phyloP scores from a whole-genome alignment of 1,140 invertebrate genomes.

The Brachystomella parvula region DNA sequence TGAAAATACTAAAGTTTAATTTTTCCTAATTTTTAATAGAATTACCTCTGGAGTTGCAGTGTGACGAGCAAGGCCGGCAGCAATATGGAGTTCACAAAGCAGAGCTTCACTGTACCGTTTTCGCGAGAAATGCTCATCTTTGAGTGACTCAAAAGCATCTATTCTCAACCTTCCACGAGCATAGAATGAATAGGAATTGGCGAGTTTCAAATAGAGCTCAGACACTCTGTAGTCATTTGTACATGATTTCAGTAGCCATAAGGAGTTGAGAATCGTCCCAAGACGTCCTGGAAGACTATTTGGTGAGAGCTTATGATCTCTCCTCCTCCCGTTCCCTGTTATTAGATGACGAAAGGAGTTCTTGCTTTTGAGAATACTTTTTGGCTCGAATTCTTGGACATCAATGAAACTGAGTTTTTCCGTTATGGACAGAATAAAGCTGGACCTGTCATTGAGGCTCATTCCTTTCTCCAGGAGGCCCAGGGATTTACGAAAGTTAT shows the following conservation, averaged over 20 bases:
- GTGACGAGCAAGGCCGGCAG: slow-evolving; percentile 33
- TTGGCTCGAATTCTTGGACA: slow-evolving; percentile 27
- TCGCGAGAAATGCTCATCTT: slow-evolving; percentile 26
- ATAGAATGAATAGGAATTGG: slow-evolving; percentile 35
- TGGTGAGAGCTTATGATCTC: background rate
- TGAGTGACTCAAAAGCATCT: slow-evolving; percentile 31
- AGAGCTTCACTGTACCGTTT: slow-evolving; percentile 38
- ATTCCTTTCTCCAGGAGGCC: slow-evolving; percentile 28
- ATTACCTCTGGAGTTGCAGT: slow-evolving; percentile 32
- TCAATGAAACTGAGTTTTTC: slow-evolving; percentile 37
- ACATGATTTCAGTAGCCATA: slow-evolving; percentile 35
- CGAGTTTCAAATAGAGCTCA: slow-evolving; percentile 36
- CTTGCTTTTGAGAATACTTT: slow-evolving; percentile 11
- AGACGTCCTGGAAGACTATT: slow-evolving; percentile 26
- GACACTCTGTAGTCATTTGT: slow-evolving; percentile 31
- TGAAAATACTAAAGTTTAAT: background rate
- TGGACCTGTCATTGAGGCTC: slow-evolving; percentile 36
- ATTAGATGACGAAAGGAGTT: background rate
- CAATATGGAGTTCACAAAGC: slow-evolving; percentile 36
- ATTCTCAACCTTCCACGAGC: slow-evolving; percentile 30
- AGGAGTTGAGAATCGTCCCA: slow-evolving; percentile 31
- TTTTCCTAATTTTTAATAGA: background rate
- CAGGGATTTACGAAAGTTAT: slow-evolving; percentile 36
- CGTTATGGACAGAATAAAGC: slow-evolving; percentile 34
- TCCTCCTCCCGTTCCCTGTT: background rate